Evolutionary conservation across 1,140 invertebrate genomes (phyloP).

Genomic region (Pseudobourletiella spinata): DNA sequence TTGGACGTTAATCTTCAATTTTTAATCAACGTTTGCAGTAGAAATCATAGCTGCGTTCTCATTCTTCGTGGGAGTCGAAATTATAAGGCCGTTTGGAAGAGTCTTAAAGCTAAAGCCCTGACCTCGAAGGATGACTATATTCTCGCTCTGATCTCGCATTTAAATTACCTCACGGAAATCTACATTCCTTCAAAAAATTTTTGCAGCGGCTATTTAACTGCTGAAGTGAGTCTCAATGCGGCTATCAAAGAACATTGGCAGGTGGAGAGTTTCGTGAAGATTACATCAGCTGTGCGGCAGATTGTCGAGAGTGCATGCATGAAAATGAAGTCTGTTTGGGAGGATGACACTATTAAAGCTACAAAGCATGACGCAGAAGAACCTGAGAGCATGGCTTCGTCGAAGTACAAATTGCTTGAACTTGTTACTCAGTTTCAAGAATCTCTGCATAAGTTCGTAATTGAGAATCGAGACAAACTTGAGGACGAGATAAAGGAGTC

Average conservation of each 20-base stretch:
- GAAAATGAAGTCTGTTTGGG: conserved; percentile 4
- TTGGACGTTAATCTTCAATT: background rate
- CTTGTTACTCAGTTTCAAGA: conserved; percentile 1
- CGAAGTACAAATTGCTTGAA: background rate
- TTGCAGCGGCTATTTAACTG: background rate
- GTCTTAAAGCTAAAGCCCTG: background rate
- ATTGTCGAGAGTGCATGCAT: conserved; percentile 1
- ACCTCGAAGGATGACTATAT: background rate
- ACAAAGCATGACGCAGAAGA: background rate
- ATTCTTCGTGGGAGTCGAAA: background rate
- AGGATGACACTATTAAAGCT: background rate
- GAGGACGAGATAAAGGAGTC: background rate
- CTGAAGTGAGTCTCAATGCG: background rate
- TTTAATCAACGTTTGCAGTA: conserved; percentile 5
- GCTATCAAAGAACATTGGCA: background rate
- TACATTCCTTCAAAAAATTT: conserved; percentile 2
- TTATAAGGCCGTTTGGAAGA: background rate
- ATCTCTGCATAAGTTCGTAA: background rate
- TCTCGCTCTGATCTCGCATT: background rate
- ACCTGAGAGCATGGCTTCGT: background rate
- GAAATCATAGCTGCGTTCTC: background rate
- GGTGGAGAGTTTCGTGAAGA: background rate
- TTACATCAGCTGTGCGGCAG: background rate
- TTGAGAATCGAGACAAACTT: background rate
- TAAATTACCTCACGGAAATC: background rate